Base-by-base conservation (phyloP, 2,888 invertebrate genomes). In the Meiosimyza decipiens region DNA sequence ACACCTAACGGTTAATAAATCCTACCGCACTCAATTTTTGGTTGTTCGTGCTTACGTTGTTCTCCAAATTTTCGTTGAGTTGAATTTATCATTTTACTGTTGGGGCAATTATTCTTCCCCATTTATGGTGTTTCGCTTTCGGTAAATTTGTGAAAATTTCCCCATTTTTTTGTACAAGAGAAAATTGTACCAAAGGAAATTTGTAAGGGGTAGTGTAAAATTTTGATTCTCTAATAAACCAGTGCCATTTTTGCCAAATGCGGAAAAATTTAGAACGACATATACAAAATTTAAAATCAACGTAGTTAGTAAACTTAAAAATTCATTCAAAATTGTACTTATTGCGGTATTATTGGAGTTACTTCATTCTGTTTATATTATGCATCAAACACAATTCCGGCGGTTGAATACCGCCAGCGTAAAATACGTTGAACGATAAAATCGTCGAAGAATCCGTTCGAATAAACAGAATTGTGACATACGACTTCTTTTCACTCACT, bases 221-320 rank as follows among this genome's bases (percentile, higher is more conserved):
- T n/a, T 33, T 60, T 11, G n/a, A 33, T 15, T 13, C n/a, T 15
- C n/a, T 15, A 16, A 47, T 16, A 18, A 11, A 50, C 52, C 4
- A 12, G 65, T 28, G 65, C 22, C 65, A 51, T 15, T 65, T 65
- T 63, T 65, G n/a, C 51, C 65, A 1, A 22, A 15, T 15, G 28
- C 65, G 65, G 65, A 3, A 9, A 28, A 40, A 7, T 40, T 7
- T 40, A 9, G 40, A 40, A 40, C 40, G n/a, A n/a, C n/a, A n/a
- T 40, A 1, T 40, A 40, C 9, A 9, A 40, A 9, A 7, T 7
- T 28, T 28, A 4, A 28, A 28, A 28, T 28, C 28, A 28, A 28
- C 28, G 28, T 28, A 22, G 22, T 22, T 28, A 28, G 1, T 28
- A 4, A 28, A 4, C 4, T 28, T 28, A 28, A 28, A 28, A 4